Base-by-base conservation (phyloP, 2,888 invertebrate species). In the Dicranocentrus wangi region DNA sequence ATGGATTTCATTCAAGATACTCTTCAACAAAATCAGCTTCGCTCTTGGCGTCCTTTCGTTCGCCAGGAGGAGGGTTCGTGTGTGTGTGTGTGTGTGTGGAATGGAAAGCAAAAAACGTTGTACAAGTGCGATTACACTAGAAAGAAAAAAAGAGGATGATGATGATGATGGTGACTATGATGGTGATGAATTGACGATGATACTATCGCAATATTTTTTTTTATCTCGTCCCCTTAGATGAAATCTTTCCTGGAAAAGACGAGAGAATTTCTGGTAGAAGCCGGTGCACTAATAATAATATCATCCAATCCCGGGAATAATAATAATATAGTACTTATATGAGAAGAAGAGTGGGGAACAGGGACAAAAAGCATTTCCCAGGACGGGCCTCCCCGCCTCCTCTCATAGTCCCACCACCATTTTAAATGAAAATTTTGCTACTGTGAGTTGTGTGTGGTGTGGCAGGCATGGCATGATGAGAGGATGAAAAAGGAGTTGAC, bases 1-100 rank as follows among this genome's bases (percentile, higher is more conserved):
- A 76, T 60, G 75, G 66, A 75, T 68, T 75, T 65, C 66, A 75
- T 55, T 75, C 58, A 17, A 75, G 75, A 65, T 39, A 53, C 58
- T 32, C 68, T 68, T 60, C 25, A 68, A 60, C 15, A 43, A 58
- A 43, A 53, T 66, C 28, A 27, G 8, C 72, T 53, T 73, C 51
- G 72, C 63, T 63, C 63, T 73, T 72, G 71, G 71, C 47, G 53
- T 53, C 42, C 27, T 13, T 28, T 25, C 25, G 2, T 13, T 7
- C 25, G 1, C 58, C 27, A 23, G 17, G n/a, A 7, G 7, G 39
- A 39, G 21, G 21, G 19, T 10, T 53, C 10, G 10, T 53, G 53
- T 53, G 19, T 17, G n/a, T 53, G 8, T 53, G 39, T 39, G 39
- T 39, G 39, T 39, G 19, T n/a, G n/a, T n/a, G n/a, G n/a, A n/a